Evolutionary conservation across 2,888 invertebrate genomes (phyloP).

Genomic region (Oscheius sp.): DNA sequence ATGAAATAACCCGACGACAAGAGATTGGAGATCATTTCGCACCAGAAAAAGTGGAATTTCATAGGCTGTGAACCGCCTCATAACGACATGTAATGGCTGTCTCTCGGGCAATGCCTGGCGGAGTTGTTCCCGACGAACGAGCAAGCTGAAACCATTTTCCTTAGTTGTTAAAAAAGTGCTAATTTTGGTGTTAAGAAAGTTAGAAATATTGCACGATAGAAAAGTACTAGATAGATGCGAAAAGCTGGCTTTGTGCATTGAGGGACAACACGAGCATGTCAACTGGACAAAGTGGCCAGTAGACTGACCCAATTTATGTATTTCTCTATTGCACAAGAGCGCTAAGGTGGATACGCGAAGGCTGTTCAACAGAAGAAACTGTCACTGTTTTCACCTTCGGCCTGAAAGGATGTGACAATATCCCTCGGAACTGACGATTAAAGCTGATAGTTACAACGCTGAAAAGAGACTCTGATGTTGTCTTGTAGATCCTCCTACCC

Average conservation of each 20-base stretch:
- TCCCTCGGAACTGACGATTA: conserved; percentile 48
- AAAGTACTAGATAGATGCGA: too few species aligned
- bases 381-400: conserved; percentile 22
- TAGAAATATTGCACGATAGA: not conserved
- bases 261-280: not conserved
- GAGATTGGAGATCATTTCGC: not conserved
- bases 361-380: not conserved
- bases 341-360: conserved; percentile 7
- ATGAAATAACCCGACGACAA: not conserved
- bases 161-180: not conserved
- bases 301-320: not conserved
- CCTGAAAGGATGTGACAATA: conserved; percentile 34
- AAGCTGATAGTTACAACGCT: conserved; percentile 46
- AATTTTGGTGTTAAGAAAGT: too few species aligned
- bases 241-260: not conserved
- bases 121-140: conserved; percentile 10
- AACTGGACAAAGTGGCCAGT: not conserved
- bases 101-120: not conserved
- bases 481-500: conserved; percentile 32
- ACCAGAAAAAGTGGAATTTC: not conserved
- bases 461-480: not conserved
- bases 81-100: not conserved
- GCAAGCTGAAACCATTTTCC: not conserved
- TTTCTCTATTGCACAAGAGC: conserved; percentile 11
- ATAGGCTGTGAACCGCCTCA: conserved; percentile 3